Evolutionary conservation across 2,113 vertebrate genomes (phyloP).

Genomic region (Triplophysa tibetana): DNA sequence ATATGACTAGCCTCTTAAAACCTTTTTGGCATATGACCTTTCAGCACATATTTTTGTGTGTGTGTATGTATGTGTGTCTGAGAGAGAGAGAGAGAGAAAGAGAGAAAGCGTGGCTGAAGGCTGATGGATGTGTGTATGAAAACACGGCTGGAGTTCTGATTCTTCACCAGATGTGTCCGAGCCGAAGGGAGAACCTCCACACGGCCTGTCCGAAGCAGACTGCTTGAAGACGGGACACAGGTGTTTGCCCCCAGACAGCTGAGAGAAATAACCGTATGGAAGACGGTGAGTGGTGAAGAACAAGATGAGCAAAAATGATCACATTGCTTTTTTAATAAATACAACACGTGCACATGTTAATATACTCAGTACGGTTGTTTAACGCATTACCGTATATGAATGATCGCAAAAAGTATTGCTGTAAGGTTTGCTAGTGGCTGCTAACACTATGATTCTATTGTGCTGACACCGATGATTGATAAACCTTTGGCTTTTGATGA

Average conservation of each 20-base stretch:
- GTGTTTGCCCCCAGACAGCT: slow-evolving; percentile 53
- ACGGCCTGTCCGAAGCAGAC: slow-evolving; percentile 47
- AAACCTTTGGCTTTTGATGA: slow-evolving; percentile 27
- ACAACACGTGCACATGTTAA: slow-evolving; percentile 1
- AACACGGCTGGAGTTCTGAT: slow-evolving; percentile 49
- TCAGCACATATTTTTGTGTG: not conserved
- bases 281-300: slow-evolving; percentile 15
- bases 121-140: slow-evolving; percentile 50
- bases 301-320: not conserved
- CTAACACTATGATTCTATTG: not conserved
- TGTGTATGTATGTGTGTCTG: not conserved
- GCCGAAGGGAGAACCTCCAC: slow-evolving; percentile 47
- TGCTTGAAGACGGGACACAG: slow-evolving; percentile 44
- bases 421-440: not conserved
- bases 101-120: slow-evolving; percentile 26
- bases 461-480: not conserved
- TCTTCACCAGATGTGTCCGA: slow-evolving; percentile 53
- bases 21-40: slow-evolving; percentile 8
- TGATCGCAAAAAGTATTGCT: too few relatives aligned
- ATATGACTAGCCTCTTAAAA: too few relatives aligned
- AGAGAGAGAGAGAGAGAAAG: too few relatives aligned
- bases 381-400: not conserved
- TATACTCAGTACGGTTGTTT: not conserved
- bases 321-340: slow-evolving; percentile 12
- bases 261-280: slow-evolving; percentile 50